A percentile compares a stretch with the other conserved stretches of the same genome.
phyloP scores from a whole-genome alignment of 2,797 vertebrate species.

The Rhinophrynus dorsalis region DNA sequence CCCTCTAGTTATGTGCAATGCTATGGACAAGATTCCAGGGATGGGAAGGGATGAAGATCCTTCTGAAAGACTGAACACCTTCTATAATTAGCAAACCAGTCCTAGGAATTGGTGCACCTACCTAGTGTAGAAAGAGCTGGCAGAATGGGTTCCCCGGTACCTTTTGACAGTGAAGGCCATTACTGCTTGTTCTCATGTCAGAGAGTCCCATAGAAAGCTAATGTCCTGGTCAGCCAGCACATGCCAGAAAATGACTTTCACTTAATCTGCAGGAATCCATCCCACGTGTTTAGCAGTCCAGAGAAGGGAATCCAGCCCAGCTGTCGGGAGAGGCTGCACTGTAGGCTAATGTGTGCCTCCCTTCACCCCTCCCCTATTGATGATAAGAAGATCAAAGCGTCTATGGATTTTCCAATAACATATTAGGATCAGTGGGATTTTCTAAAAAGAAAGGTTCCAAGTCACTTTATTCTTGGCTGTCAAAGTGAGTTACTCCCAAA shows the following conservation, averaged over 20 bases:
- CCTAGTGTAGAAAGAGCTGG: conserved; percentile 59
- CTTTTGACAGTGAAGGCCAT: conserved; percentile 64
- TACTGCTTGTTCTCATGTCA: conserved; percentile 17
- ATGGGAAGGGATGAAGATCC: too few species aligned
- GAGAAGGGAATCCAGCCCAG: conserved; percentile 63
- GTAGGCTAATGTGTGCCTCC: too few species aligned
- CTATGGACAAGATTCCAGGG: too few species aligned
- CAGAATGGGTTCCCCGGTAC: conserved; percentile 48
- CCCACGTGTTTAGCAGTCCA: conserved; percentile 67
- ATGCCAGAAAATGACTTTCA: conserved; percentile 60
- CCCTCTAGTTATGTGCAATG: too few species aligned
- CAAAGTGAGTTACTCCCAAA: too few species aligned
- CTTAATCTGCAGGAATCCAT: conserved; percentile 62
- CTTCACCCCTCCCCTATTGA: conserved; percentile 16
- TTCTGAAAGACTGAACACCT: too few species aligned
- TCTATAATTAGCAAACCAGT: too few species aligned
- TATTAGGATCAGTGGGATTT: background rate
- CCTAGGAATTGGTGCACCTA: too few species aligned
- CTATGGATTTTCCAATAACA: background rate
- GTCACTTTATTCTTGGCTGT: too few species aligned
- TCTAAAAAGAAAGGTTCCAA: too few species aligned
- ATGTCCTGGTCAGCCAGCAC: conserved; percentile 12
- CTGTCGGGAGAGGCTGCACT: conserved; percentile 59
- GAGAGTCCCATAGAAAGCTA: conserved; percentile 39
- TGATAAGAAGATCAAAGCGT: background rate